These are phyloP conservation scores for Solenopsis invicta DNA, from an alignment of 1,140 invertebrate species.

Conservation along the genomic window DNA sequence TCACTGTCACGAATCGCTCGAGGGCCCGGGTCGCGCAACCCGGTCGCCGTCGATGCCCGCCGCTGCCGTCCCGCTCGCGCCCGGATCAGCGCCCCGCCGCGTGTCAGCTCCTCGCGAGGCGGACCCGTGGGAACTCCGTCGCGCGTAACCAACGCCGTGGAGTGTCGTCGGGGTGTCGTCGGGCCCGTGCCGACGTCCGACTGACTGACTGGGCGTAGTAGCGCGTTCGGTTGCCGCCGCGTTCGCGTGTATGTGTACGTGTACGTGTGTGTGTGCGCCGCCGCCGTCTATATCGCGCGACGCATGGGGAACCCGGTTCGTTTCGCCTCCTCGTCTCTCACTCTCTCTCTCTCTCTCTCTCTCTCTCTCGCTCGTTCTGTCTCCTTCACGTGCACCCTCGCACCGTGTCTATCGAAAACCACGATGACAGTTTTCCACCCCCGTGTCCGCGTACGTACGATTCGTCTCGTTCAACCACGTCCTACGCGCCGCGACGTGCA, in stretches of 20 bases:
- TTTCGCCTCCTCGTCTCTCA: slow-evolving; percentile 11
- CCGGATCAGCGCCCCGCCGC: not conserved
- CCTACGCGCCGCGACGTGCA: slow-evolving; percentile 42
- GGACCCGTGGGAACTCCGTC: slow-evolving; percentile 56
- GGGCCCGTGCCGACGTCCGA: slow-evolving; percentile 53
- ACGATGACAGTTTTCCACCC: slow-evolving; percentile 30
- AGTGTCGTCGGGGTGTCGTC: slow-evolving; percentile 38
- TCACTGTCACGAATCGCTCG: slow-evolving; percentile 59
- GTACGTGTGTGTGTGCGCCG: not conserved
- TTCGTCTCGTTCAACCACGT: slow-evolving; percentile 38
- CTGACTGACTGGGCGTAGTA: slow-evolving; percentile 62
- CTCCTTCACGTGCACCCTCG: slow-evolving; percentile 16
- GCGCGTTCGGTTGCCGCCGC: slow-evolving; percentile 30
- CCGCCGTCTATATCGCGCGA: slow-evolving; percentile 49
- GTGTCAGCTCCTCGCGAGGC: slow-evolving; percentile 11
- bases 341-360: not conserved
- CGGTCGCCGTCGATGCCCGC: slow-evolving; percentile 43
- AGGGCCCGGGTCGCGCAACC: slow-evolving; percentile 26
- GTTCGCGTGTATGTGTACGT: not conserved
- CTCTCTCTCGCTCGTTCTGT: not conserved
- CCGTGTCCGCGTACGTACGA: slow-evolving; percentile 25
- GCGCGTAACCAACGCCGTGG: not conserved
- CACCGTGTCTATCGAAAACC: not conserved
- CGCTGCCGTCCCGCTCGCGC: slow-evolving; percentile 27
- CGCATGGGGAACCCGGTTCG: slow-evolving; percentile 22